Base-by-base conservation (phyloP, 2,888 invertebrate species). In the Thalpophila matura region DNA sequence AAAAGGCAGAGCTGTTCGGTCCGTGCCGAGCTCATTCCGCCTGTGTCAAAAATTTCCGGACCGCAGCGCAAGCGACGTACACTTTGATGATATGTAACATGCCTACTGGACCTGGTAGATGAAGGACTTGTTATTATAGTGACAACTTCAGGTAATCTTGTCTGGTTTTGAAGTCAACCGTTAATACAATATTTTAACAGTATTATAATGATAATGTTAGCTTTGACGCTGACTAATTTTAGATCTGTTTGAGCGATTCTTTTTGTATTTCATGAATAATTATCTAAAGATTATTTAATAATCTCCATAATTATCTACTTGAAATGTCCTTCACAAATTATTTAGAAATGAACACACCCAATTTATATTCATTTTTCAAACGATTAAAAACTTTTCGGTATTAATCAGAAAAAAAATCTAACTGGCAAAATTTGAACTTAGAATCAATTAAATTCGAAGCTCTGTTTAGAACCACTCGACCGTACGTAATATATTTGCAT, bases 41-140 rank as follows among this genome's bases (percentile, higher is more conserved):
- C 26, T 7, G 40, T 22, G 40, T 40, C 58, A 31, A 29, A 51
- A 37, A 54, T 51, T 65, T 72, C 69, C 73, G 58, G 50, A 18
- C 18, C 20, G 26, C 18, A 50, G 33, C 20, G 26, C 18, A 50
- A 29, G 18, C 10, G 29, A 50, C 26, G 14, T 38, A 37, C 22
- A 38, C 53, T 27, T 33, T 33, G 45, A 40, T 50, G 9, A 16
- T 33, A 45, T 14, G n/a, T n/a, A n/a, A 33, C 37, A 7, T 24
- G n/a, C 31, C 5, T 33, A 31, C 26, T 35, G 29, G 10, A 37
- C 12, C 10, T 24, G 4, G n/a, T 9, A n/a, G 14, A 4, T 31
- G 18, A 58, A 16, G 26, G 43, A 14, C 12, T 38, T 33, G 33
- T 50, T 35, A 40, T 40, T 35, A 68, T 7, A 35, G 3, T 24